These are phyloP conservation scores for Dugesia japonica DNA, from an alignment of 2,888 invertebrate genomes.

Conservation along the genomic window DNA sequence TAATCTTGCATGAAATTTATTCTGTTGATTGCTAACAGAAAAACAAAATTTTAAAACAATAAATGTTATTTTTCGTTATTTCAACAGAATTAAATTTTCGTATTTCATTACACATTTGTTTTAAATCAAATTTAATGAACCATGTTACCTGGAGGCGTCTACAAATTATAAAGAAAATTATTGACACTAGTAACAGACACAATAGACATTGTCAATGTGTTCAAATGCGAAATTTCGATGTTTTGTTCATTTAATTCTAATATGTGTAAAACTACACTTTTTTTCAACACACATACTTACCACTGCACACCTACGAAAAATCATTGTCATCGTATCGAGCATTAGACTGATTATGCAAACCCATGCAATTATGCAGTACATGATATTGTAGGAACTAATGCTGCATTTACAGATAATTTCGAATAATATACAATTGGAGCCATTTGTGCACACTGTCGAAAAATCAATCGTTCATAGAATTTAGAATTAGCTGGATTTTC, in stretches of 20 bases:
- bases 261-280: no score
- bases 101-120: no score
- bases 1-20: no score
- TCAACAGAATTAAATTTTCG: no score
- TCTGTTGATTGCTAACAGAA: no score
- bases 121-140: neutral
- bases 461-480: neutral
- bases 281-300: neutral
- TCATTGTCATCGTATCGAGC: constrained; percentile 1
- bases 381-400: neutral
- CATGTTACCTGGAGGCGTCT: constrained; percentile 20
- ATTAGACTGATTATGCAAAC: neutral
- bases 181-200: neutral
- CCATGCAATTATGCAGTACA: constrained; percentile 11
- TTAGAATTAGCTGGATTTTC: neutral
- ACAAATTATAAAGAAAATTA: neutral
- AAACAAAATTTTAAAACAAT: no score
- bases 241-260: no score
- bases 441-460: neutral
- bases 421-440: neutral
- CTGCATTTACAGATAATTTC: neutral
- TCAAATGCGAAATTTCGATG: neutral
- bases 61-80: no score
- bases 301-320: neutral
- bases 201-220: neutral